These are phyloP conservation scores for Nesoenas mayeri DNA, from an alignment of 2,113 vertebrate genomes.

Conservation along the genomic window DNA sequence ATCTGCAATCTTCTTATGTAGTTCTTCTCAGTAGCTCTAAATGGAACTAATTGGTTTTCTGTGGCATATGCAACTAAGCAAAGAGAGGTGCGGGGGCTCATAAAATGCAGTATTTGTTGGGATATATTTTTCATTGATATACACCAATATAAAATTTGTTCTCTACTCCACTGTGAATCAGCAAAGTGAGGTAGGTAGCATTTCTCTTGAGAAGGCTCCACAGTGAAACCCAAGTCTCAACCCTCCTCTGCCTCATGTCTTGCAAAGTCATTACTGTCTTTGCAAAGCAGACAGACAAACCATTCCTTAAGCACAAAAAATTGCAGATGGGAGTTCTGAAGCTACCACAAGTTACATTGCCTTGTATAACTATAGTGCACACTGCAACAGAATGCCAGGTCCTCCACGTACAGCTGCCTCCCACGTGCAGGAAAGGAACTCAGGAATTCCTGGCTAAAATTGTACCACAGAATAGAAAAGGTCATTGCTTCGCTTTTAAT, in stretches of 20 bases:
- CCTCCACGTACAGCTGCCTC: not conserved
- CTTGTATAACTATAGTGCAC: not conserved
- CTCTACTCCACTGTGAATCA: not conserved
- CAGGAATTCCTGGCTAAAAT: not conserved
- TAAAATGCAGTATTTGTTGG: not conserved
- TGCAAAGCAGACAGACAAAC: not conserved
- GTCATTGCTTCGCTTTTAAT: not conserved
- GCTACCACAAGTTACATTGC: not conserved
- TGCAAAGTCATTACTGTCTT: not conserved
- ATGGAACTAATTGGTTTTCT: not conserved
- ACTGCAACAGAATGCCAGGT: not conserved
- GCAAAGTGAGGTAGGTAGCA: not conserved
- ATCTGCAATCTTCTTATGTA: not conserved
- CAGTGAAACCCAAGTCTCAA: not conserved
- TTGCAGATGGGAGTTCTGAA: not conserved
- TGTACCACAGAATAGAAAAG: not conserved
- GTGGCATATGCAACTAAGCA: not conserved
- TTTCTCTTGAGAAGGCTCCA: not conserved
- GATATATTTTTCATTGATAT: not conserved
- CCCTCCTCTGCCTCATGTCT: not conserved
- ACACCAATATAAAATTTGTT: not conserved
- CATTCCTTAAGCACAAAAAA: not conserved
- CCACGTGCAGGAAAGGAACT: not conserved
- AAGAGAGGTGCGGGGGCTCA: not conserved
- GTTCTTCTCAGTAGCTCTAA: not conserved